Evolutionary conservation across 1,140 invertebrate species (phyloP).

Genomic region (Zaprionus gabonicus): DNA sequence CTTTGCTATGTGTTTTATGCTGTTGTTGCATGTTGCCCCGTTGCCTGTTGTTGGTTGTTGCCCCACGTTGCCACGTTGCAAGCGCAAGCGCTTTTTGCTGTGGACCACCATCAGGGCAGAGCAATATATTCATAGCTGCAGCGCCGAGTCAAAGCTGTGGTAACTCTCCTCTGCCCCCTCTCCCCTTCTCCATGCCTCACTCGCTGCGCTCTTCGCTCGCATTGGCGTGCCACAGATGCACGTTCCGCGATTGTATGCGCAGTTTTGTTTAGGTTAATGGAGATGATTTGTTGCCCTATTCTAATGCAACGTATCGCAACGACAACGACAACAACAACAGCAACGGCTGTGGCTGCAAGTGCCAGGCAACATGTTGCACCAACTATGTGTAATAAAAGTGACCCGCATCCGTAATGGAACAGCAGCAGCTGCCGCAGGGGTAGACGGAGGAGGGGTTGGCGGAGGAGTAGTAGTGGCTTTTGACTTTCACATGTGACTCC

Average conservation of each 20-base stretch:
- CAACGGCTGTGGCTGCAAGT: conserved; percentile 31
- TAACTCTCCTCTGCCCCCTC: not conserved
- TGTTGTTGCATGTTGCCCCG: conserved; percentile 24
- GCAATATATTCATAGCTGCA: conserved; percentile 40
- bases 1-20: conserved; percentile 68
- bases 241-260: conserved; percentile 81
- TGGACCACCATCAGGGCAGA: conserved; percentile 77
- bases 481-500: conserved; percentile 56
- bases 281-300: conserved; percentile 84
- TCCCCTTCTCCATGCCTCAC: not conserved
- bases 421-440: conserved; percentile 15
- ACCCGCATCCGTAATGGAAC: conserved; percentile 41
- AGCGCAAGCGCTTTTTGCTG: conserved; percentile 56
- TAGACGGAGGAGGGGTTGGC: conserved; percentile 1
- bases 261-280: conserved; percentile 84
- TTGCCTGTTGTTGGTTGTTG: conserved; percentile 7
- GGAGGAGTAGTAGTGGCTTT: conserved; percentile 38
- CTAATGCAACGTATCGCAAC: conserved; percentile 64
- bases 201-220: conserved; percentile 4
- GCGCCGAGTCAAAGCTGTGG: conserved; percentile 16
- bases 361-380: conserved; percentile 45
- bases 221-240: conserved; percentile 79
- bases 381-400: conserved; percentile 43
- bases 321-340: conserved; percentile 21
- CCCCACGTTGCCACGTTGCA: conserved; percentile 33